Evolutionary conservation across 2,797 vertebrate species (phyloP).

Genomic region (Pipistrellus nathusii): DNA sequence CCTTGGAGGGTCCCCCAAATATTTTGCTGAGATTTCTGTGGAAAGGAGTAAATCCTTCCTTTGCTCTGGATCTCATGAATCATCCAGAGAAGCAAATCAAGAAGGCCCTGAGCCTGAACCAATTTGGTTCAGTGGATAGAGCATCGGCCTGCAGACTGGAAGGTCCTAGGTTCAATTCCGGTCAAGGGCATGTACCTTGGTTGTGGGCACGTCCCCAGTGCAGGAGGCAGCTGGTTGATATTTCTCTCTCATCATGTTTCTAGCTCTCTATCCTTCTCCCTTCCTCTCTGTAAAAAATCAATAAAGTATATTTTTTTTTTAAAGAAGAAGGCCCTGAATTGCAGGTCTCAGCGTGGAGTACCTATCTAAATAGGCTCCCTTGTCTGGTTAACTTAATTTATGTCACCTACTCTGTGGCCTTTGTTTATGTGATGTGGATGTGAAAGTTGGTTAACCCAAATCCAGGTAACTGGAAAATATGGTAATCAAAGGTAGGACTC

Average conservation of each 20-base stretch:
- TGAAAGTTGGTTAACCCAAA: not conserved
- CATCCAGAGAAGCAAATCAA: not conserved
- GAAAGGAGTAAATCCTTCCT: not conserved
- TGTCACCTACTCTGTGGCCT: not conserved
- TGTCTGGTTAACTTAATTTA: not conserved
- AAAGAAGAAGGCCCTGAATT: too few species aligned
- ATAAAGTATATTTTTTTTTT: too few species aligned
- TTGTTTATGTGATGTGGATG: not conserved
- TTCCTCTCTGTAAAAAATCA: too few species aligned
- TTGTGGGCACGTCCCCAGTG: too few species aligned
- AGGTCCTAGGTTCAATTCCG: too few species aligned
- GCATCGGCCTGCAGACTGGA: too few species aligned
- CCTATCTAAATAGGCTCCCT: not conserved
- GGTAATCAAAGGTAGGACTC: not conserved
- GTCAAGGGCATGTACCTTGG: too few species aligned
- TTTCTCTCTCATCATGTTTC: too few species aligned
- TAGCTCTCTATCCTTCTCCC: too few species aligned
- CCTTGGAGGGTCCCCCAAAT: not conserved
- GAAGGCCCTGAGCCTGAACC: not conserved
- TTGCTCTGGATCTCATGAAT: not conserved
- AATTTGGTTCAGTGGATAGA: too few species aligned
- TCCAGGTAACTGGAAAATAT: not conserved
- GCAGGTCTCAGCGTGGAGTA: too few species aligned
- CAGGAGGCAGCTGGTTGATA: too few species aligned
- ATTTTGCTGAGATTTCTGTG: not conserved